Conservation (phyloP, 2,113 vertebrate species). For the Falcunculus frontatus region DNA sequence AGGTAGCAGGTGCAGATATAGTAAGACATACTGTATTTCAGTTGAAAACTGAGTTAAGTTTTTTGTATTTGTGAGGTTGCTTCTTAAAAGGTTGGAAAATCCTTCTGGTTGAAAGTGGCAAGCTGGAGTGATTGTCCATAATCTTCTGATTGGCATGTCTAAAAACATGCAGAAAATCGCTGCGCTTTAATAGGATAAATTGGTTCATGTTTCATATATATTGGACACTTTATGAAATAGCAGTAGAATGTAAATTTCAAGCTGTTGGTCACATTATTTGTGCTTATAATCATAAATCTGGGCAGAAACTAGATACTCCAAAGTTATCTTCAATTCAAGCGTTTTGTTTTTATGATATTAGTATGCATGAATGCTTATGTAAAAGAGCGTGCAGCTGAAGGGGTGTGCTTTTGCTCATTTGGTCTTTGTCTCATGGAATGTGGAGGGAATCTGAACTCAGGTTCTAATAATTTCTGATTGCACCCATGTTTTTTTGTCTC, state of each 20-base stretch:
- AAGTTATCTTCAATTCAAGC: conserved; percentile 53
- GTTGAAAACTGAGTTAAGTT: background rate
- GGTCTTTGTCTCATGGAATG: conserved; percentile 65
- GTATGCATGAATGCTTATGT: conserved; percentile 52
- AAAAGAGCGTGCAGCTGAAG: conserved; percentile 63
- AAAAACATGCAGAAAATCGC: conserved; percentile 61
- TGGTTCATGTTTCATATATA: background rate
- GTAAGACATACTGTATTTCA: background rate
- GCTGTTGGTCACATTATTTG: conserved; percentile 35
- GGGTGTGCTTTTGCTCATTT: conserved; percentile 43
- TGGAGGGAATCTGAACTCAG: conserved; percentile 48
- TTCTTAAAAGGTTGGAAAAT: conserved; percentile 47
- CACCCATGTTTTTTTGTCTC: conserved; percentile 3
- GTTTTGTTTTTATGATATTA: conserved; percentile 62
- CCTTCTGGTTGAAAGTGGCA: conserved; percentile 49
- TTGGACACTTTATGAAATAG: conserved; percentile 23
- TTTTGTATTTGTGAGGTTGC: conserved; percentile 30
- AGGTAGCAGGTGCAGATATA: background rate
- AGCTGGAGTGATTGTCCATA: conserved; percentile 36
- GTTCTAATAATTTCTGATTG: conserved; percentile 52
- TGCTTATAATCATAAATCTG: conserved; percentile 59
- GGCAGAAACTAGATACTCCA: conserved; percentile 48
- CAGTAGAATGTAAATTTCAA: conserved; percentile 62
- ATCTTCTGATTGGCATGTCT: conserved; percentile 45
- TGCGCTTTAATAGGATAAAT: conserved; percentile 47